Conservation (phyloP, 2,888 invertebrate species). For the Chaetoderma sp. region DNA sequence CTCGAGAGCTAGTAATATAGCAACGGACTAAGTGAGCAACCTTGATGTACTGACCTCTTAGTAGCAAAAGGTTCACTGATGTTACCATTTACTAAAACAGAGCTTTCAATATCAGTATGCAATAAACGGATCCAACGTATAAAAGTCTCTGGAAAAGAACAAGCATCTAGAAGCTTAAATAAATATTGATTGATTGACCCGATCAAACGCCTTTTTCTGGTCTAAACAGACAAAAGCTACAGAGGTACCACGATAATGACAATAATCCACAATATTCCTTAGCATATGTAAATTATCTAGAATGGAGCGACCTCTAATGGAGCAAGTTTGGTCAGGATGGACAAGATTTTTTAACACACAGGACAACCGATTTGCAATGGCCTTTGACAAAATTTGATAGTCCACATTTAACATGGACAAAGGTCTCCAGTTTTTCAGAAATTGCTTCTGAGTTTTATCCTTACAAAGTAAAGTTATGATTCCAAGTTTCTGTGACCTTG, state of each 20-base stretch:
- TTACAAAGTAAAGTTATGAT: slow-evolving; percentile 34
- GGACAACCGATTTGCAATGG: slow-evolving; percentile 30
- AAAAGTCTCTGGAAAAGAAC: slow-evolving; percentile 36
- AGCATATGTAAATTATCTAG: slow-evolving; percentile 39
- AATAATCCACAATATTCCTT: slow-evolving; percentile 37
- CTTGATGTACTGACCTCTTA: background rate
- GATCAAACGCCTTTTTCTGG: too few species aligned
- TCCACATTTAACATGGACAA: slow-evolving; percentile 41
- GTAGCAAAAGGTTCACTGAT: background rate
- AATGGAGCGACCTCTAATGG: slow-evolving; percentile 36
- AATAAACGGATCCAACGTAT: slow-evolving; percentile 37
- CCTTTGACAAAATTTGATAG: slow-evolving; percentile 41
- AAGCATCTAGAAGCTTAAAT: slow-evolving; percentile 30
- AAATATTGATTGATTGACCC: slow-evolving; percentile 39
- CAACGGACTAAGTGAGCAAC: background rate
- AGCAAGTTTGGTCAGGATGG: slow-evolving; percentile 38
- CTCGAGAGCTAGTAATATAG: background rate
- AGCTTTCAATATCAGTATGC: slow-evolving; percentile 15
- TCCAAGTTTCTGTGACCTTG: background rate
- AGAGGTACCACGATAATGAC: slow-evolving; percentile 30
- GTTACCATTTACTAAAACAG: slow-evolving; percentile 2
- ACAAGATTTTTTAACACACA: slow-evolving; percentile 30
- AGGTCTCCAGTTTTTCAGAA: slow-evolving; percentile 40
- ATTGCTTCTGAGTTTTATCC: slow-evolving; percentile 25
- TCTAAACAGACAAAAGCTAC: slow-evolving; percentile 38